Percentiles rank a stretch among this genome's conserved stretches.
These are phyloP conservation scores for Ovis canadensis DNA, from an alignment of 2,113 vertebrate genomes.

Conservation along the genomic window DNA sequence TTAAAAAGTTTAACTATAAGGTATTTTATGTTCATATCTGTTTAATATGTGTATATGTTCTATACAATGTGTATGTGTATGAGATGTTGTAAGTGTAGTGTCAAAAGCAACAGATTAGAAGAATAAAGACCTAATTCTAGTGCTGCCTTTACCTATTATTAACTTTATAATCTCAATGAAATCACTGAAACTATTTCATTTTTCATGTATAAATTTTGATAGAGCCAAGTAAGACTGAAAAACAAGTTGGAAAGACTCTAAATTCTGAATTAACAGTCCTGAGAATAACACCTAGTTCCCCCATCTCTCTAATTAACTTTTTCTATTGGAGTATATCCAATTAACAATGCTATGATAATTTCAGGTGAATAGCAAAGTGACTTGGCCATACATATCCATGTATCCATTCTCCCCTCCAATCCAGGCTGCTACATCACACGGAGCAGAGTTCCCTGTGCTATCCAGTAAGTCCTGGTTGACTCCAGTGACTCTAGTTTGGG, in stretches of 20 bases:
- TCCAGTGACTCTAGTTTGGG: neutral
- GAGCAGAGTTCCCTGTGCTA: neutral
- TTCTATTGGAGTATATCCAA: neutral
- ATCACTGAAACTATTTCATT: neutral
- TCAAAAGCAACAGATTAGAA: neutral
- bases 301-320: neutral
- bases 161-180: neutral
- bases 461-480: neutral
- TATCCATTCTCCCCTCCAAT: neutral
- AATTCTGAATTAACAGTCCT: neutral
- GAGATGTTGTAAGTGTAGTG: neutral
- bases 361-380: neutral
- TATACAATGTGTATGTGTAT: rapidly evolving
- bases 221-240: neutral
- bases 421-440: neutral
- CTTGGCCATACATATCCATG: neutral
- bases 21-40: neutral
- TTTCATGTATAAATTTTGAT: neutral
- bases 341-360: neutral
- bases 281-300: neutral
- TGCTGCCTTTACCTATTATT: neutral
- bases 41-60: neutral
- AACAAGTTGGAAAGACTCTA: neutral
- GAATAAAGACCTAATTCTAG: neutral
- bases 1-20: neutral